Base-by-base conservation (phyloP, 2,888 invertebrate species). In the Protodeltote pygarga region DNA sequence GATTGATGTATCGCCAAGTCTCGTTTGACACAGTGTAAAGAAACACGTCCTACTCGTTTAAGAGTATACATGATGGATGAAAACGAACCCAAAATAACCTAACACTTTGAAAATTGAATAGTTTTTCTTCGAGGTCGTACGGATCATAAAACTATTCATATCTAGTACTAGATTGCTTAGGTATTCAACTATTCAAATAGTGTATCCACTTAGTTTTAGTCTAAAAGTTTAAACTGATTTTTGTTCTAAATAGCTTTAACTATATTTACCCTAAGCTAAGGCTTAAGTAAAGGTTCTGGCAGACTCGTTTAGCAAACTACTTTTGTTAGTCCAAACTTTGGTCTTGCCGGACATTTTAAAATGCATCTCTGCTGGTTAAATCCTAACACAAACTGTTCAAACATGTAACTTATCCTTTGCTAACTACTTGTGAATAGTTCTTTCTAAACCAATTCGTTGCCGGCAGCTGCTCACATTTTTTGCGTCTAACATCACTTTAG, bases 361-460 rank as follows among this genome's bases (percentile, higher is more conserved):
- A 79, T 77, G 78, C 76, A 73, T 64, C 71, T 46, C 47, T 40
- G 42, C 42, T 58, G 55, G 65, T 62, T 58, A 41, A 72, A 68
- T 65, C 65, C 63, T 74, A 73, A 78, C 76, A 75, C 72, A 72
- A 80, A n/a, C n/a, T n/a, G 81, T 81, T 81, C 77, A 77, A 82
- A 81, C 78, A 79, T 65, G 65, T 64, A 85, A 87, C 79, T 86
- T 81, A 73, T 75, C 71, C 68, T 47, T 52, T 65, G 66, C 77
- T 83, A 85, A 85, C 83, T 83, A 81, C 79, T 85, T 85, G 63
- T 44, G 63, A 75, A 68, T 69, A 71, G 69, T 72, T 77, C 74
- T 80, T 81, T 71, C 71, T 68, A 64, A 73, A 71, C 73, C 77
- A 74, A 80, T 77, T 75, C 72, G 62, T 69, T 70, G 65, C 58